A percentile compares a stretch with the other conserved stretches of the same genome.
Evolutionary conservation across 2,888 invertebrate genomes (phyloP).

Genomic region (Drosophila fungiperda): DNA sequence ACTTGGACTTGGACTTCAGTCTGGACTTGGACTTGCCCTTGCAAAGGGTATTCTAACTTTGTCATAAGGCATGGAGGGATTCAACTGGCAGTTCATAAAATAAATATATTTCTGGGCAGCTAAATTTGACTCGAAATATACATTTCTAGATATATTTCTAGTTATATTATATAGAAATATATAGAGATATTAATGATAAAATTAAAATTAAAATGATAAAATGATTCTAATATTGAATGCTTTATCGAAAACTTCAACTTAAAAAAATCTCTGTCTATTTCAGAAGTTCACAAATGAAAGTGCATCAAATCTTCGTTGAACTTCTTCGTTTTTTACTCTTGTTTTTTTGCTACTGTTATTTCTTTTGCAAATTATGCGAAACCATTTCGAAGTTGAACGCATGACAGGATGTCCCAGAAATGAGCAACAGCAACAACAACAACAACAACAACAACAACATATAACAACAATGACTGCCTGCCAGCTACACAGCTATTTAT

Average conservation of each 20-base stretch:
- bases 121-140: background rate
- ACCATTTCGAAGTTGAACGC: constrained; percentile 83
- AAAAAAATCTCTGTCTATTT: background rate
- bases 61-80: background rate
- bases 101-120: background rate
- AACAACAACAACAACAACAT: constrained; percentile 6
- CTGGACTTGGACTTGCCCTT: constrained; percentile 1
- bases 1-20: constrained; percentile 40
- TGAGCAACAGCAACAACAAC: constrained; percentile 14
- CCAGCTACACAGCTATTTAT: constrained; percentile 26
- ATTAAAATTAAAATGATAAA: background rate
- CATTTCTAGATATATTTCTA: background rate
- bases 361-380: constrained; percentile 83
- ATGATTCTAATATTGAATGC: background rate
- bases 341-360: constrained; percentile 34
- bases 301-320: background rate
- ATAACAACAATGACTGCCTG: constrained; percentile 4
- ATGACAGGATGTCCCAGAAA: constrained; percentile 69
- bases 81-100: background rate
- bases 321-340: background rate
- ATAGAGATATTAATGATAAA: background rate
- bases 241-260: background rate
- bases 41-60: background rate
- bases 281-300: background rate
- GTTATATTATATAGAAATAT: background rate